Conservation (phyloP, 1,140 invertebrate genomes). For the Tetraneura akinire region DNA sequence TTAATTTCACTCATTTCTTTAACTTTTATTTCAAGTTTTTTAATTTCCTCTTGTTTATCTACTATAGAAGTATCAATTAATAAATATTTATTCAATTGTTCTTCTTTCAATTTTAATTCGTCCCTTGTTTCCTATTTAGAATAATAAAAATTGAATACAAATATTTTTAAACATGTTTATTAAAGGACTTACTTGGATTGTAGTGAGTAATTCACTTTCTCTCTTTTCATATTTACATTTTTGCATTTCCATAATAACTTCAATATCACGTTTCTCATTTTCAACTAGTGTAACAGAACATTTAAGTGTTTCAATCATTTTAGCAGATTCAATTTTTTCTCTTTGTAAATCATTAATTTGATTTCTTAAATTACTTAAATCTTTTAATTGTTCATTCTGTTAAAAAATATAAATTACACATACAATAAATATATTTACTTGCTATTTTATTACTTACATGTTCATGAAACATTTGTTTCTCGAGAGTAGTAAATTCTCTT, state of each 20-base stretch:
- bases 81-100: conserved; percentile 22
- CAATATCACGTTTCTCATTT: conserved; percentile 48
- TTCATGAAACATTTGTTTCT: conserved; percentile 57
- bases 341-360: conserved; percentile 19
- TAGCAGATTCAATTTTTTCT: conserved; percentile 17
- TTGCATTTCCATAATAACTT: conserved; percentile 34
- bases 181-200: conserved; percentile 11
- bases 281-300: background rate
- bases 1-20: conserved; percentile 26
- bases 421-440: background rate
- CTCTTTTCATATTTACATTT: conserved; percentile 28
- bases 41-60: conserved; percentile 41
- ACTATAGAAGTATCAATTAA: conserved; percentile 3
- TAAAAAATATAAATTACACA: background rate
- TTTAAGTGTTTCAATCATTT: conserved; percentile 38
- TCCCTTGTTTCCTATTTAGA: conserved; percentile 22
- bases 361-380: conserved; percentile 35
- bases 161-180: background rate
- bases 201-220: conserved; percentile 31
- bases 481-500: conserved; percentile 57
- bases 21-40: conserved; percentile 27
- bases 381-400: conserved; percentile 45
- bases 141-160: background rate
- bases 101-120: conserved; percentile 20
- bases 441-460: conserved; percentile 19